Conservation (phyloP, 2,113 vertebrate species). For the Pelodiscus sinensis region DNA sequence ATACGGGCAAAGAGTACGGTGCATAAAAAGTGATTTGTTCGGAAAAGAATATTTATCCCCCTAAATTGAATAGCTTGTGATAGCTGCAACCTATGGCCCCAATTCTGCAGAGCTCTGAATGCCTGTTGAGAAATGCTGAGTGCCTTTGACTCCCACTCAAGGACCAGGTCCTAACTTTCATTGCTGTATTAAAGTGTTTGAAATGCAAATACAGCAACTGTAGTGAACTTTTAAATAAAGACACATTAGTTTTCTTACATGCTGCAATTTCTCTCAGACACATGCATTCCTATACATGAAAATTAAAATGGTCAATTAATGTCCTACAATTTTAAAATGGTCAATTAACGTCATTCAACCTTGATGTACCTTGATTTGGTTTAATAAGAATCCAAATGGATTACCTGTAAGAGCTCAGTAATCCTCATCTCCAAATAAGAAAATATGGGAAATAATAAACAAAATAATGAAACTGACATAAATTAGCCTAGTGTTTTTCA, state of each 20-base stretch:
- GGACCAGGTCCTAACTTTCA: background rate
- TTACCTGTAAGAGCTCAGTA: constrained; percentile 61
- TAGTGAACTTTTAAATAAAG: background rate
- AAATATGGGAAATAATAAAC: constrained; percentile 64
- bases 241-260: background rate
- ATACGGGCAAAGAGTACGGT: background rate
- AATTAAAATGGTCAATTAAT: constrained; percentile 51
- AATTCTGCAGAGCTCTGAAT: background rate
- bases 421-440: constrained; percentile 57
- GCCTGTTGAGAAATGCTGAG: background rate
- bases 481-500: constrained; percentile 55
- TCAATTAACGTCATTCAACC: constrained; percentile 48
- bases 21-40: background rate
- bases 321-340: background rate
- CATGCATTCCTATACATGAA: background rate
- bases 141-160: background rate
- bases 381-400: constrained; percentile 51
- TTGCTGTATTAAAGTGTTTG: background rate
- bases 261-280: constrained; percentile 13
- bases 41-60: background rate
- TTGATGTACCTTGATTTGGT: constrained; percentile 39
- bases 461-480: constrained; percentile 69
- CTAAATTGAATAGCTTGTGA: background rate
- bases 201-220: constrained; percentile 10
- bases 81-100: background rate